phyloP scores from a whole-genome alignment of 2,113 vertebrate species.

The Chiloscyllium plagiosum region DNA sequence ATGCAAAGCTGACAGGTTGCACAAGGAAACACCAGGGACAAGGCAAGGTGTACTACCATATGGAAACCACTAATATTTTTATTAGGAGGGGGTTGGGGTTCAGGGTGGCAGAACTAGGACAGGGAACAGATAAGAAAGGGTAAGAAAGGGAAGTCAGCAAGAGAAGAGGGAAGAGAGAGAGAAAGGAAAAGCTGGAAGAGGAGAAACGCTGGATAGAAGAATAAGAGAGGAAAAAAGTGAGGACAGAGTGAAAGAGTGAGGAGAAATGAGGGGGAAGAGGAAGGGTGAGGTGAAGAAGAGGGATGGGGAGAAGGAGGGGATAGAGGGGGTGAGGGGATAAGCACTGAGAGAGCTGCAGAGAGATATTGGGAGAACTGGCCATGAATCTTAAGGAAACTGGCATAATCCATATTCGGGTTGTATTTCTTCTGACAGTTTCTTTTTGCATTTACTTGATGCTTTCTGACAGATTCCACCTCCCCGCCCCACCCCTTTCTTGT shows the following conservation, averaged over 20 bases:
- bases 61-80: not conserved
- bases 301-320: not conserved
- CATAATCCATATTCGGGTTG: not conserved
- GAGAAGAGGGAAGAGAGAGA: not conserved
- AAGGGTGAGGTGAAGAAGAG: not conserved
- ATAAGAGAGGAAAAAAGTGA: not conserved
- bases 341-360: not conserved
- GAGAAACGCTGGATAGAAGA: not conserved
- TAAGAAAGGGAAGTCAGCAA: not conserved
- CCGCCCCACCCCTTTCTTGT: not conserved
- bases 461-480: not conserved
- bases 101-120: not conserved
- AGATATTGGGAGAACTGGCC: not conserved
- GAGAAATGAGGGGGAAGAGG: not conserved
- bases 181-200: too few species aligned
- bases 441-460: not conserved
- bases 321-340: too few species aligned
- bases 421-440: not conserved
- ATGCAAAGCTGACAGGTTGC: not conserved
- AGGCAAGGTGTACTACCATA: not conserved
- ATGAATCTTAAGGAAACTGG: not conserved
- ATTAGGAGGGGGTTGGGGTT: too few species aligned
- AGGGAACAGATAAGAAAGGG: not conserved
- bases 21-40: not conserved
- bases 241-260: not conserved